Evolutionary conservation across 2,888 invertebrate species (phyloP).

Genomic region (Archips crataeganus): DNA sequence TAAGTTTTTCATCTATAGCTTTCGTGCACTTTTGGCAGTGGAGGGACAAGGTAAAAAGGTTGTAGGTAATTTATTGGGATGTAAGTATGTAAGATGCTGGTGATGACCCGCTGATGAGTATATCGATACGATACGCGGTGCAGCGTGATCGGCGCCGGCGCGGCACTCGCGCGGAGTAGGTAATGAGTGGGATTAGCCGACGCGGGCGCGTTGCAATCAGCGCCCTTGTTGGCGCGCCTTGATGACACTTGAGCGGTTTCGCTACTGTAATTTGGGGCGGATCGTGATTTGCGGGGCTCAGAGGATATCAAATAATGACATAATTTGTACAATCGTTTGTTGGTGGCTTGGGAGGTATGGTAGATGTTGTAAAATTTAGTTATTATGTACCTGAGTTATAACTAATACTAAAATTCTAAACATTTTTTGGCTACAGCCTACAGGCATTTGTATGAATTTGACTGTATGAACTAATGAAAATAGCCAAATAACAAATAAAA

Average conservation of each 20-base stretch:
- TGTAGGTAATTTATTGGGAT: no score
- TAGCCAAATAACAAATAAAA: no score
- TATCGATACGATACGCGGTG: background rate
- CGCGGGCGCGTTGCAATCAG: conserved; percentile 55
- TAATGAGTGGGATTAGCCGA: conserved; percentile 58
- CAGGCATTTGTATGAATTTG: no score
- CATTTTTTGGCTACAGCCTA: no score
- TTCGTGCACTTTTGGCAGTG: no score
- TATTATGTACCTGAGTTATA: background rate
- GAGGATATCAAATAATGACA: conserved; percentile 34
- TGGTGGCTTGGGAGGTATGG: background rate
- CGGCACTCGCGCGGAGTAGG: conserved; percentile 45
- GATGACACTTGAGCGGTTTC: conserved; percentile 50
- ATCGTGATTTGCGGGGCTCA: conserved; percentile 32
- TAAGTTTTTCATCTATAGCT: no score
- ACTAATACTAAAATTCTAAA: no score
- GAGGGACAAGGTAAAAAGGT: no score
- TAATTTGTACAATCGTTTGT: conserved; percentile 25
- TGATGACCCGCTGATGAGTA: background rate
- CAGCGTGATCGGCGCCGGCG: background rate
- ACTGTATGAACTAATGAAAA: no score
- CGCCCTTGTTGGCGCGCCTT: conserved; percentile 52
- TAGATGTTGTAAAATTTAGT: background rate
- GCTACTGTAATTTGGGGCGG: conserved; percentile 39
- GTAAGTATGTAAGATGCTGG: background rate